Percentiles rank a stretch among this genome's conserved stretches.
These are phyloP conservation scores for Etheostoma nigrum DNA, from an alignment of 2,797 vertebrate species.

Conservation along the genomic window DNA sequence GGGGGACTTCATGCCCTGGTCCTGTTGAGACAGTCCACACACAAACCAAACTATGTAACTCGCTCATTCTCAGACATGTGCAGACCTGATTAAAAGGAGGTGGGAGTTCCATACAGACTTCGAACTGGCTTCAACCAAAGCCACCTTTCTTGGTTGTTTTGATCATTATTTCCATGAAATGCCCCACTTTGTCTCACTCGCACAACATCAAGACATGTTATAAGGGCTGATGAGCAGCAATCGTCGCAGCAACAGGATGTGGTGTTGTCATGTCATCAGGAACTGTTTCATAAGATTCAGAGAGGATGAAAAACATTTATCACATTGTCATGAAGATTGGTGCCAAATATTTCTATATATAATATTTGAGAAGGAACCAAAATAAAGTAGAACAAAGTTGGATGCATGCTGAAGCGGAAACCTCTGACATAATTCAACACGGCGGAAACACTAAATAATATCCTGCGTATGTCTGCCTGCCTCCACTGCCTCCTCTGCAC, in stretches of 20 bases:
- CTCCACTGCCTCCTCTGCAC: not conserved
- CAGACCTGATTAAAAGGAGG: conserved; percentile 44
- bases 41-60: conserved; percentile 30
- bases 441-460: conserved; percentile 7
- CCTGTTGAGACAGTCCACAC: conserved; percentile 77
- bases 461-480: too few relatives aligned
- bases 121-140: conserved; percentile 20
- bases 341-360: not conserved
- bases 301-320: not conserved
- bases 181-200: not conserved
- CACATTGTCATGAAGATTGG: not conserved
- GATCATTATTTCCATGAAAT: conserved; percentile 38
- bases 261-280: not conserved
- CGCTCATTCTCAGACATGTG: conserved; percentile 50
- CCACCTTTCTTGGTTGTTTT: conserved; percentile 1
- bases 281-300: not conserved
- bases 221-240: not conserved
- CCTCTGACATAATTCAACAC: conserved; percentile 12
- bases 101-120: conserved; percentile 27
- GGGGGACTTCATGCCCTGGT: conserved; percentile 85
- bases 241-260: conserved; percentile 39
- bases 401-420: conserved; percentile 6
- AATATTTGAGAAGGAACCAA: not conserved
- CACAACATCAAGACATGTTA: not conserved
- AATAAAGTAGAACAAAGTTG: not conserved